These are phyloP conservation scores for Silurus asotus DNA, from an alignment of 2,113 vertebrate genomes.

Conservation along the genomic window DNA sequence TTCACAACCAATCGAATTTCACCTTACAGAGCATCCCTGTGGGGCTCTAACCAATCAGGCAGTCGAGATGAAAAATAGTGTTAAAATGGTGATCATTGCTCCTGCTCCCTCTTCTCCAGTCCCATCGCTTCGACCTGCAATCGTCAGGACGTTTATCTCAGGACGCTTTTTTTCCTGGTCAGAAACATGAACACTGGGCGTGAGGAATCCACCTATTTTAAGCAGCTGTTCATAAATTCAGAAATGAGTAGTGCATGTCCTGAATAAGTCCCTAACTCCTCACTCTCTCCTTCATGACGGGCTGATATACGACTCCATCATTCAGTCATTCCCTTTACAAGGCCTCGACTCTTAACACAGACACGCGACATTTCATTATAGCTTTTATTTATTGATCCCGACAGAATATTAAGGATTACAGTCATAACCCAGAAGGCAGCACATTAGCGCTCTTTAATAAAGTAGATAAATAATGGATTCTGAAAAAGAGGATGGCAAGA, in stretches of 20 bases:
- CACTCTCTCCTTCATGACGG: not conserved
- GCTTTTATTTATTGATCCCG: not conserved
- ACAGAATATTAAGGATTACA: not conserved
- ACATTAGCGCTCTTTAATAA: not conserved
- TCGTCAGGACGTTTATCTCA: not conserved
- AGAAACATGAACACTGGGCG: not conserved
- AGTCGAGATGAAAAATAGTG: constrained; percentile 1
- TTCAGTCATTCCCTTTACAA: not conserved
- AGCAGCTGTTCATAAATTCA: constrained; percentile 1
- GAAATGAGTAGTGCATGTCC: not conserved
- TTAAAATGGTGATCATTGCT: not conserved
- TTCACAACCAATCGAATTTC: constrained; percentile 12
- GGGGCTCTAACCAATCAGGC: constrained; percentile 16
- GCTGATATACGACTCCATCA: not conserved
- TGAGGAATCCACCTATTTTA: not conserved
- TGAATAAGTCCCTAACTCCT: not conserved
- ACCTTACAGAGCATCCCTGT: not conserved
- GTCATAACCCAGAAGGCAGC: not conserved
- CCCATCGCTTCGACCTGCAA: too few relatives aligned
- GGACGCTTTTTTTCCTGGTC: not conserved
- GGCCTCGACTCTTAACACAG: not conserved
- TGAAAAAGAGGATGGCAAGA: not conserved
- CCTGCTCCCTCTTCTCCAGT: not conserved
- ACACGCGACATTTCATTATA: not conserved
- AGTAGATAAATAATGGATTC: not conserved